Evolutionary conservation across 2,797 vertebrate genomes (phyloP).

Genomic region (Agapornis canus): DNA sequence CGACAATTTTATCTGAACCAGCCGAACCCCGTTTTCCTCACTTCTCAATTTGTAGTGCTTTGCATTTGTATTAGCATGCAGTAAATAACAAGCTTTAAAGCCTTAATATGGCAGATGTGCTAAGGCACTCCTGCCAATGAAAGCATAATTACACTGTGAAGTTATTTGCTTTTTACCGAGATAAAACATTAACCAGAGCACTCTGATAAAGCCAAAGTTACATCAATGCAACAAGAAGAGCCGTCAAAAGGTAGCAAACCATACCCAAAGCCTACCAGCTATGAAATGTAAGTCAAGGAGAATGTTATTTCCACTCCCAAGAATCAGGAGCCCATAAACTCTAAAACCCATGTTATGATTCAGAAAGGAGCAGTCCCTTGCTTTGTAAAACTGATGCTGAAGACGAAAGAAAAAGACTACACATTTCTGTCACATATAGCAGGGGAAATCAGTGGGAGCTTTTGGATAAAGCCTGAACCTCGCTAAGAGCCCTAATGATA

Average conservation of each 20-base stretch:
- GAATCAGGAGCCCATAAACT: conserved; percentile 17
- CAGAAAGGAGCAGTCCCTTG: neutral
- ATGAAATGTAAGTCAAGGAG: conserved; percentile 40
- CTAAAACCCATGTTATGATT: neutral
- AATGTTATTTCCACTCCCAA: neutral
- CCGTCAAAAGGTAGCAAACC: neutral
- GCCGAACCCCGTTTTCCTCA: neutral
- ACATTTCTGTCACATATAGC: neutral
- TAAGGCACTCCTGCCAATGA: neutral
- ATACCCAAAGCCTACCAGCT: conserved; percentile 19
- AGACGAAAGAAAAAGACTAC: neutral
- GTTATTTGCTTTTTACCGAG: conserved; percentile 15
- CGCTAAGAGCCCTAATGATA: neutral
- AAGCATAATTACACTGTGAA: conserved; percentile 41
- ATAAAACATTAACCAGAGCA: conserved; percentile 36
- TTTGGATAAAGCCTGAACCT: neutral
- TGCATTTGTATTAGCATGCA: neutral
- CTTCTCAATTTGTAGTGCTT: neutral
- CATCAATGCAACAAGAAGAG: neutral
- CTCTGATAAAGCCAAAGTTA: conserved; percentile 36
- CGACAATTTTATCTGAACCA: neutral
- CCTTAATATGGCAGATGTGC: conserved; percentile 1
- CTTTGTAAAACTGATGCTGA: neutral
- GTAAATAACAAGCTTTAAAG: conserved; percentile 26
- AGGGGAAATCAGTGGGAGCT: neutral